Evolutionary conservation across 2,797 vertebrate species (phyloP), one percentile per base, ranked within the genome.

Genomic region (Enteromius unitaeniatus): DNA sequence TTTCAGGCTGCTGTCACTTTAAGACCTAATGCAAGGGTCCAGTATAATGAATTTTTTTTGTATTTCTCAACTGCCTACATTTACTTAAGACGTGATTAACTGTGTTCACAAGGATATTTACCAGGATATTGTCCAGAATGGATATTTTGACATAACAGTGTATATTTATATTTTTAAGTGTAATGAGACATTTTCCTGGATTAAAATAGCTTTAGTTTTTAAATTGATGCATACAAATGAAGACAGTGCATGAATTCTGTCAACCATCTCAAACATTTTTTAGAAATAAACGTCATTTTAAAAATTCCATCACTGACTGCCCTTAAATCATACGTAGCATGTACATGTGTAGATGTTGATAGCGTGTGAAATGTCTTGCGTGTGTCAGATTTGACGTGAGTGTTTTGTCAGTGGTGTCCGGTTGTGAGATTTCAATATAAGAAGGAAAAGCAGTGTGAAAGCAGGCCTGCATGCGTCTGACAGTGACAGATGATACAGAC

Each of bases 381-480:
- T 55, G 26, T 81, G 53, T 68, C 60, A 58, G 51, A 42, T 55
- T 74, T 80, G 68, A 79, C 58, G 9, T 53, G 42, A 21, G 45
- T 55, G 17, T 79, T 72, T 72, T 84, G 69, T 84, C 68, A 80
- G 31, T 26, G 58, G 42, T 70, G 67, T 77, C 82, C 26, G 2
- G 47, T 64, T 49, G 26, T 72, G 5, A 67, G 81, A 82, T 82
- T 34, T 75, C 34, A 67, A 55, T 82, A 82, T 82, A 58, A 75
- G 70, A 82, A 65, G 60, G 45, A 82, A 65, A 58, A 82, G 58
- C 60, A 53, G n/a, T 67, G 47, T 82, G n/a, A 76, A 82, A 82
- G 72, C 31, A 53, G 31, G 45, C 31, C 73, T 53, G 72, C 13
- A 65, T 40, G 6, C 4, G 1, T 75, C 70, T 82, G 81, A 82